Conservation (phyloP, 2,888 invertebrate genomes). For the Limnephilus rhombicus region DNA sequence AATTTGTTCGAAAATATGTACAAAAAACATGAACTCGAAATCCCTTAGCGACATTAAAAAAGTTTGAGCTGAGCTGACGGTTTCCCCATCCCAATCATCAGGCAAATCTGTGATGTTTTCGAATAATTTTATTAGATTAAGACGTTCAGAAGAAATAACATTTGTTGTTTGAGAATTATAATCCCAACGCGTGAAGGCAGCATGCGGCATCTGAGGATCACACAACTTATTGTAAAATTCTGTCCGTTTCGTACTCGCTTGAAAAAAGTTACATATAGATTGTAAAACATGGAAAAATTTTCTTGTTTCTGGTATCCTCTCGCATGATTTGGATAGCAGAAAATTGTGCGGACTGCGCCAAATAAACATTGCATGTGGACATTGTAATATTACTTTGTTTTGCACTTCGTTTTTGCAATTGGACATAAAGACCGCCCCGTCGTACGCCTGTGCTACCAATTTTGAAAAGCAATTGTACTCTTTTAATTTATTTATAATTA, state of each 20-base stretch:
- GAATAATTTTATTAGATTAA: conserved; percentile 23
- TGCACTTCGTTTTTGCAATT: conserved; percentile 68
- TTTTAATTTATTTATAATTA: conserved; percentile 65
- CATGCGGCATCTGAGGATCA: conserved; percentile 11
- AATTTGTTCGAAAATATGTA: conserved; percentile 47
- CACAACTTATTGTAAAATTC: conserved; percentile 56
- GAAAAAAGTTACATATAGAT: conserved; percentile 68
- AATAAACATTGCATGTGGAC: conserved; percentile 66
- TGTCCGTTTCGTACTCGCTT: conserved; percentile 67
- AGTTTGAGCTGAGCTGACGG: conserved; percentile 16
- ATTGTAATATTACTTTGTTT: conserved; percentile 67
- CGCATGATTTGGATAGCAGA: conserved; percentile 67
- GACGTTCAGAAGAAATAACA: conserved; percentile 36
- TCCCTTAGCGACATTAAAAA: conserved; percentile 39
- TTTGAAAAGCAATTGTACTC: conserved; percentile 67
- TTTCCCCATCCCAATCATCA: conserved; percentile 56
- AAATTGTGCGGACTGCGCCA: conserved; percentile 67
- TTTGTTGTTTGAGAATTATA: conserved; percentile 57
- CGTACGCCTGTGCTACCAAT: conserved; percentile 69
- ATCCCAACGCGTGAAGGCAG: not conserved
- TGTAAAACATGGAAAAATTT: conserved; percentile 68
- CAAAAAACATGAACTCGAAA: conserved; percentile 49
- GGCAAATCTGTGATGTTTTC: not conserved
- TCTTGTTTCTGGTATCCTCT: conserved; percentile 67
- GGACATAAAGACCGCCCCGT: conserved; percentile 68